These are phyloP conservation scores for Acronicta psi DNA, from an alignment of 2,888 invertebrate genomes.

Conservation along the genomic window DNA sequence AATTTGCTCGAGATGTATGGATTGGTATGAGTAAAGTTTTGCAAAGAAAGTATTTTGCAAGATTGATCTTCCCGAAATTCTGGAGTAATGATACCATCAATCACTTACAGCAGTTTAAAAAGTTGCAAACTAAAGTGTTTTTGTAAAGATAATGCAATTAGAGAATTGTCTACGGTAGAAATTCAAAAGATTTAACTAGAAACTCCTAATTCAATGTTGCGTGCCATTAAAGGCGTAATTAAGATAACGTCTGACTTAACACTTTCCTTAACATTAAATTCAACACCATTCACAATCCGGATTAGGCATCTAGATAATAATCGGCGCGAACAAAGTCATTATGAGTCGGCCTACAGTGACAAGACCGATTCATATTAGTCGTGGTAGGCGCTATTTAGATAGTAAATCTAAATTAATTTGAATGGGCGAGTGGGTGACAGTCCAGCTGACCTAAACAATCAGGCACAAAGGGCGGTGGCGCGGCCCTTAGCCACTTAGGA, in stretches of 20 bases:
- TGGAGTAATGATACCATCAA: conserved; percentile 7
- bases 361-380: conserved; percentile 68
- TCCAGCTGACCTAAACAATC: conserved; percentile 79
- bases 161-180: conserved; percentile 5
- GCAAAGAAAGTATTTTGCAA: conserved; percentile 24
- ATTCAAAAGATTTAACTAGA: conserved; percentile 13
- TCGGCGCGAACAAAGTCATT: conserved; percentile 72
- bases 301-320: conserved; percentile 66
- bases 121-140: neutral
- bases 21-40: conserved; percentile 28
- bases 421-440: conserved; percentile 80
- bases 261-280: conserved; percentile 58
- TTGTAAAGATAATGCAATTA: neutral
- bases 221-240: conserved; percentile 46
- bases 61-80: conserved; percentile 18
- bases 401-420: conserved; percentile 83
- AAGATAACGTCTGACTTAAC: conserved; percentile 54
- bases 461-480: conserved; percentile 74
- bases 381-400: conserved; percentile 66
- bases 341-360: conserved; percentile 52
- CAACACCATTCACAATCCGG: conserved; percentile 56
- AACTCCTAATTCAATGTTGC: conserved; percentile 31
- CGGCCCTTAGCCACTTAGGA: conserved; percentile 63
- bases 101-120: neutral
- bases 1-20: conserved; percentile 45